Percentiles rank a stretch among this genome's conserved stretches.
Evolutionary conservation across 1,140 invertebrate genomes (phyloP).

Genomic region (Formica exsecta): DNA sequence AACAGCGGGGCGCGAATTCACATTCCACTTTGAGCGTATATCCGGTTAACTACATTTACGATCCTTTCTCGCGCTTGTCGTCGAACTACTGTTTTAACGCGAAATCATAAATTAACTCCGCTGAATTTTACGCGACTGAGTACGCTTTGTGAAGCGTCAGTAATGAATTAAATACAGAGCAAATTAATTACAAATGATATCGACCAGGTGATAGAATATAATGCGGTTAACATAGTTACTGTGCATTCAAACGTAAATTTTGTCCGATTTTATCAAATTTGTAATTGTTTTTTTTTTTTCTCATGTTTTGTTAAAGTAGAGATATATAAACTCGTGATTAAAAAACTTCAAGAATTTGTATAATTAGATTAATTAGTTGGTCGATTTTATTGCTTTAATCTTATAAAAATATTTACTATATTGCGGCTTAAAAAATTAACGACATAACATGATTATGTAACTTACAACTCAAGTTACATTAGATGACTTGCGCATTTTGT

Average conservation of each 20-base stretch:
- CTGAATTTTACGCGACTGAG: slow-evolving; percentile 36
- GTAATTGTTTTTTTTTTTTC: not conserved
- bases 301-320: not conserved
- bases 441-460: slow-evolving; percentile 18
- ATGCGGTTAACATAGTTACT: not conserved
- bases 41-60: slow-evolving; percentile 39
- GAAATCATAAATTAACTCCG: slow-evolving; percentile 48
- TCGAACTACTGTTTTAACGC: slow-evolving; percentile 9
- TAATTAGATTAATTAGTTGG: not conserved
- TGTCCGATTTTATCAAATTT: not conserved
- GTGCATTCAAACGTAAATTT: not conserved
- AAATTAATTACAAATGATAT: slow-evolving; percentile 45
- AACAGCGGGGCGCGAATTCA: slow-evolving; percentile 28
- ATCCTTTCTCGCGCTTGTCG: not conserved
- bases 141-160: not conserved
- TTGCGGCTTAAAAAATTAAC: not conserved
- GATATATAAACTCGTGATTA: not conserved
- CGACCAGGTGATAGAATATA: slow-evolving; percentile 5
- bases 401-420: not conserved
- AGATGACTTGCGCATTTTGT: slow-evolving; percentile 5
- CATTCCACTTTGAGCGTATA: slow-evolving; percentile 18
- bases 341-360: not conserved
- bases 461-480: not conserved
- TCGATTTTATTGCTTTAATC: not conserved
- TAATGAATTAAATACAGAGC: slow-evolving; percentile 49